Base-by-base conservation (phyloP, 2,797 vertebrate species). In the Argentina silus region DNA sequence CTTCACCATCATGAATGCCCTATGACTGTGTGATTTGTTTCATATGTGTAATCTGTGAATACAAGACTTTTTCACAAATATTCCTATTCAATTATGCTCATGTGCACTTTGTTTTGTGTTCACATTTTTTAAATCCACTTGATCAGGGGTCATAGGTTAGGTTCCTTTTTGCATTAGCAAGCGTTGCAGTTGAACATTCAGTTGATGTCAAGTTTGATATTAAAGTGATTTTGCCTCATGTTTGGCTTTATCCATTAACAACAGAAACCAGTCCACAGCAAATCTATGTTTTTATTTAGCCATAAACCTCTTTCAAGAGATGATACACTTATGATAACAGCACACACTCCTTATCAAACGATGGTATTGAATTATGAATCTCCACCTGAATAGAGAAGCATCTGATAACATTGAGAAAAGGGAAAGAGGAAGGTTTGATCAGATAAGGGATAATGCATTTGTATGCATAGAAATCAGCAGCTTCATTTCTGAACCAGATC, bases 11-110 rank as follows among this genome's bases (percentile, higher is more conserved):
- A 43, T 63, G 6, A 42, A n/a, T 44, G 42, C 60, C 12, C 14
- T 43, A 12, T 63, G 60, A 63, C 60, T 43, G 60, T 11, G 12
- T 43, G 2, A 44, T 63, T 63, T 62, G 60, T 62, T 59, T 42
- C 27, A 36, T 12, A 42, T 63, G 42, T 63, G 7, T 63, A 43
- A 12, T 59, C 11, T 59, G 19, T 59, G 6, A 56, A 56, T 19
- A 59, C 10, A 59, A 21, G 11, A 8, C 9, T 59, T 11, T 21
- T 1, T 23, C 0, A 36, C 27, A 36, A 59, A 21, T 59, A 21
- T 21, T 59, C 56, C 19, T 10, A 59, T 59, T 21, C 19, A 21
- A 59, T n/a, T 36, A 36, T 36, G n/a, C n/a, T n/a, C n/a, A n/a
- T 59, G 17, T 8, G 21, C 19, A 21, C 19, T 19, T 27, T 59